Base-by-base conservation (phyloP, 2,113 vertebrate species). In the Macaca mulatta region DNA sequence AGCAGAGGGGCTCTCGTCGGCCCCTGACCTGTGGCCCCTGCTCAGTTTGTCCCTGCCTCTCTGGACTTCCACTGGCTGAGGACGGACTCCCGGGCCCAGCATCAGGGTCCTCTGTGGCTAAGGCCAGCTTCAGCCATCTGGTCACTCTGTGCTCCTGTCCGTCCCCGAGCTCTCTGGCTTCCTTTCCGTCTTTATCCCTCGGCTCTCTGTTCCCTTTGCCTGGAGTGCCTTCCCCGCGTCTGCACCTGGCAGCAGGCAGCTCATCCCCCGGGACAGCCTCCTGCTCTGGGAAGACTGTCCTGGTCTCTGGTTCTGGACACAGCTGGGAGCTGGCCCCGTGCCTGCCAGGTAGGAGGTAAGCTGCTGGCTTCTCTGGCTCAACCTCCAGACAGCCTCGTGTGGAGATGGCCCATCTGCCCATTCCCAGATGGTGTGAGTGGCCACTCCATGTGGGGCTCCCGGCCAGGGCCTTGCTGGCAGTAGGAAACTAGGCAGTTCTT, bases 371-470 rank as follows among this genome's bases (percentile, higher is more conserved):
- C 14, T n/a, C 30, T 43, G 75, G 85, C 25, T 55, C 3, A 4
- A 7, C 27, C 55, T 35, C 38, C n/a, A 79, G 70, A 9, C 79
- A 6, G 11, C 48, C 48, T 40, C 12, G 35, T 23, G 38, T 2
- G 17, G 16, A 27, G 57, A 70, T 5, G 40, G 81, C 61, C 32
- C 17, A 50, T 5, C 45, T 59, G 45, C 45, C 23, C 27, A 22
- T 10, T n/a, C 45, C 61, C 48, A 50, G 75, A 17, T n/a, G 23
- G 30, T 0, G 1, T 5, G 43, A 20, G 10, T 0, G 5, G 48
- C 75, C 9, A 9, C 38, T 43, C 11, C 18, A 32, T 1, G 12
- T 38, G 23, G 22, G 22, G 9, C 32, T 55, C 38, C 0, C 2
- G 10, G 55, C 70, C 55, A 23, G 27, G 57, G 89, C 67, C 80